These are phyloP conservation scores for Cepaea nemoralis DNA, from an alignment of 1,140 invertebrate species.

Conservation along the genomic window DNA sequence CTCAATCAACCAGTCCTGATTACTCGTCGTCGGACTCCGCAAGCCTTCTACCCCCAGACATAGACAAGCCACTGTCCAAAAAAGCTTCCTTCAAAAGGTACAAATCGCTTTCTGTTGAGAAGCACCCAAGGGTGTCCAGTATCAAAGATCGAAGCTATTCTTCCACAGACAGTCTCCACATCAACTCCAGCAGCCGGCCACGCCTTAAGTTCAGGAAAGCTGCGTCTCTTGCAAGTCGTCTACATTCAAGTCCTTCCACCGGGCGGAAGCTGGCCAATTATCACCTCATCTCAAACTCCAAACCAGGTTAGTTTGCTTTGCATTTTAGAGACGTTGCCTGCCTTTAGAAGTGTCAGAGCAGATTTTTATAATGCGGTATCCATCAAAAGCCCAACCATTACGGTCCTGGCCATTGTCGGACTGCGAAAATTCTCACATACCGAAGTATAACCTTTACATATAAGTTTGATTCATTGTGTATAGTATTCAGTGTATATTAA, in stretches of 20 bases:
- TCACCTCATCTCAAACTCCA: conserved; percentile 66
- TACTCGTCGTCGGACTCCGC: conserved; percentile 31
- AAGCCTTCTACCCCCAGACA: conserved; percentile 29
- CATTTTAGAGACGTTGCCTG: too few species aligned
- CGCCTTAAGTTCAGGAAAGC: conserved; percentile 69
- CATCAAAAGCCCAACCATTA: too few species aligned
- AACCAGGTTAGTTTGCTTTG: conserved; percentile 64
- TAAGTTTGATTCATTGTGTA: too few species aligned
- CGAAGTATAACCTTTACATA: too few species aligned
- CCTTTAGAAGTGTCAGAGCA: too few species aligned
- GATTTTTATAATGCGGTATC: too few species aligned
- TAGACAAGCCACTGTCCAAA: conserved; percentile 21
- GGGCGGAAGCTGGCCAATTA: conserved; percentile 68
- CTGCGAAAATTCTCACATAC: too few species aligned
- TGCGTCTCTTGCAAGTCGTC: conserved; percentile 64
- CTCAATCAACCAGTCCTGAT: conserved; percentile 29
- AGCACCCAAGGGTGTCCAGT: conserved; percentile 63
- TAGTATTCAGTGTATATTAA: too few species aligned
- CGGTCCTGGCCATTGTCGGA: too few species aligned
- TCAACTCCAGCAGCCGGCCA: conserved; percentile 56
- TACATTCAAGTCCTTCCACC: conserved; percentile 68
- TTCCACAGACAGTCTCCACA: conserved; percentile 72
- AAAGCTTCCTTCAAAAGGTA: conserved; percentile 73
- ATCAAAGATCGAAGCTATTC: conserved; percentile 63
- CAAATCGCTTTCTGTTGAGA: conserved; percentile 64